Evolutionary conservation across 2,797 vertebrate species (phyloP), one percentile per base, ranked within the genome.

Genomic region (Epinephelus coioides): DNA sequence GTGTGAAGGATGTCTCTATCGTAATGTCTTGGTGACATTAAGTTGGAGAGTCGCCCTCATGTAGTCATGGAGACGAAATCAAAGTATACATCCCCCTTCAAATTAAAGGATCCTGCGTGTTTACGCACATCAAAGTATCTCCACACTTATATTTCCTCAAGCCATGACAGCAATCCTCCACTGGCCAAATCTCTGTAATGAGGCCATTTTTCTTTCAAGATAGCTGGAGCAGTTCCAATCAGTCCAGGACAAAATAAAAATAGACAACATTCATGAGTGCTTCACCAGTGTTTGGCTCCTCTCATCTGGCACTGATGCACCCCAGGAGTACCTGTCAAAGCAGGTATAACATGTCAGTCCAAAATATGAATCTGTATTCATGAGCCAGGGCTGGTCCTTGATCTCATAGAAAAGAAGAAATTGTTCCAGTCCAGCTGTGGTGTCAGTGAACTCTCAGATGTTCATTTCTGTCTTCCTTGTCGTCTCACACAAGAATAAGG

Each of bases 141-240:
- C 30, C 55, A 76, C 59, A 43, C 47, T 71, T 74, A 25, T 25
- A 40, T 71, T 54, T 88, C 69, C 78, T 86, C 54, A 79, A 88
- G 70, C 53, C 69, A 49, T 34, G 55, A 71, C 66, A 76, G 73
- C 18, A 70, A 60, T 84, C 61, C 51, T 62, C 55, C 68, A 57
- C 23, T 13, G 30, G 76, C 10, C 34, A 49, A 69, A 73, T 73
- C 59, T 79, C 55, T 53, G 50, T 76, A 70, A 78, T 64, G 56
- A 74, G 57, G 49, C 25, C 54, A 71, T 84, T 83, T 81, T 83
- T n/a, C n/a, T 81, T 76, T 67, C 54, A n/a, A 46, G 49, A 59
- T 2, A 67, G 43, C 19, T 66, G 23, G 46, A 79, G 73, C 17
- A 38, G 38, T 61, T 82, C 57, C 43, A 50, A 21, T 80, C 47